Percentiles rank a stretch among this genome's conserved stretches.
Evolutionary conservation across 2,113 vertebrate genomes (phyloP).

Genomic region (Gallinago jamesoni): DNA sequence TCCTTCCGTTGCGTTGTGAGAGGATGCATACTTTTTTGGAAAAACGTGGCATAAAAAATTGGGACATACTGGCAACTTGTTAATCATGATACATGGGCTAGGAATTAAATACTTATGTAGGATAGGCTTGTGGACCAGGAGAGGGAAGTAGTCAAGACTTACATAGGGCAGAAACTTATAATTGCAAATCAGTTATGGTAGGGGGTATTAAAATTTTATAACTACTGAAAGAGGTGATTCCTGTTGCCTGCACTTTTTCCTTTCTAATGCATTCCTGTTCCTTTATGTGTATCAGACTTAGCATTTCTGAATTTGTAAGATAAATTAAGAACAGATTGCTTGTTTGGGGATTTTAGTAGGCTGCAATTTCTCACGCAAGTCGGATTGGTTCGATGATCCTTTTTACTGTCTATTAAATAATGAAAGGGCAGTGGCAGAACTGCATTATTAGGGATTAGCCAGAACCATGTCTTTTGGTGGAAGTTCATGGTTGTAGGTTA

Average conservation of each 20-base stretch:
- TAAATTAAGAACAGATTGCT: background rate
- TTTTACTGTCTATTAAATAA: background rate
- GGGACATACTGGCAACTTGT: fast-evolving
- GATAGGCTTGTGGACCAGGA: background rate
- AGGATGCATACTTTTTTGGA: background rate
- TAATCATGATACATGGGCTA: background rate
- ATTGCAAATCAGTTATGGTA: too few species aligned
- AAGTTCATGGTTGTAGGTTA: background rate
- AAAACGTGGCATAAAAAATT: background rate
- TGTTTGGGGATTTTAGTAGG: fast-evolving
- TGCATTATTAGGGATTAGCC: background rate
- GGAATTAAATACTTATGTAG: background rate
- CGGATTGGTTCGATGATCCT: background rate
- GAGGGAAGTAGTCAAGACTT: background rate
- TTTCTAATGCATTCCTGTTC: fast-evolving
- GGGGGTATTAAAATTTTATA: background rate
- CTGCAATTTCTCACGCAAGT: fast-evolving
- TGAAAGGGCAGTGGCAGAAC: background rate
- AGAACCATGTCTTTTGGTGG: background rate
- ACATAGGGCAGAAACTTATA: fast-evolving
- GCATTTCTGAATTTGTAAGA: background rate
- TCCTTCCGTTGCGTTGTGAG: background rate
- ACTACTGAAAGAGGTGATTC: background rate
- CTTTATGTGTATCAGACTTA: background rate
- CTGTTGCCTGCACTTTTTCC: background rate